Conservation (phyloP, 2,113 vertebrate genomes). For the Danionella cerebrum region DNA sequence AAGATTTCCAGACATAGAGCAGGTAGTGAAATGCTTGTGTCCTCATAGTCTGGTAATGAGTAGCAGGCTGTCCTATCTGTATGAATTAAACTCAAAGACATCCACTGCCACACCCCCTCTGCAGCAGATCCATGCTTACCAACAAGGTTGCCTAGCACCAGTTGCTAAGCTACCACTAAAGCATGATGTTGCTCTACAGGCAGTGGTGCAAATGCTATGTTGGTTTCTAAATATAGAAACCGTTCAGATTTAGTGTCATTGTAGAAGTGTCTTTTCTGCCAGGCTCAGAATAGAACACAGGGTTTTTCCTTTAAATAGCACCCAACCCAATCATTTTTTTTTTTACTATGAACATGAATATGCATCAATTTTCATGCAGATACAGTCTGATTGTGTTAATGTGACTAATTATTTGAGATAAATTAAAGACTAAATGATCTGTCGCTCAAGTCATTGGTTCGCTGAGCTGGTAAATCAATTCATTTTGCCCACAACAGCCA, state of each 20-base stretch:
- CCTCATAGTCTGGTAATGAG: background rate
- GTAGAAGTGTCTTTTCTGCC: constrained; percentile 27
- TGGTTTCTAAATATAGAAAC: constrained; percentile 41
- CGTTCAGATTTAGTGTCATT: constrained; percentile 36
- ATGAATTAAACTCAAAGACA: constrained; percentile 22
- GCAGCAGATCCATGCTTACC: constrained; percentile 45
- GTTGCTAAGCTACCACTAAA: constrained; percentile 42
- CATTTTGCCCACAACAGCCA: background rate
- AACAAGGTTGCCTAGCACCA: constrained; percentile 47
- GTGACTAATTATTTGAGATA: background rate
- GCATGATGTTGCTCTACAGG: constrained; percentile 36
- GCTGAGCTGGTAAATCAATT: background rate
- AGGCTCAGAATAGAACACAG: constrained; percentile 28
- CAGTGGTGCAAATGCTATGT: constrained; percentile 37
- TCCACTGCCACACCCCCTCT: constrained; percentile 31
- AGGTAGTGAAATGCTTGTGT: background rate
- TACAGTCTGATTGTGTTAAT: background rate
- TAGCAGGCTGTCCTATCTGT: constrained; percentile 8
- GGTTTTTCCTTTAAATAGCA: constrained; percentile 6
- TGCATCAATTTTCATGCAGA: background rate
- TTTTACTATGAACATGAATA: background rate
- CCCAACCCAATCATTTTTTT: background rate
- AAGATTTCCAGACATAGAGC: background rate
- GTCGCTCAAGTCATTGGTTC: background rate
- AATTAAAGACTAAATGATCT: constrained; percentile 10